Evolutionary conservation across 2,797 vertebrate genomes (phyloP), one percentile per base, ranked within the genome.

Genomic region (Anas georgica): DNA sequence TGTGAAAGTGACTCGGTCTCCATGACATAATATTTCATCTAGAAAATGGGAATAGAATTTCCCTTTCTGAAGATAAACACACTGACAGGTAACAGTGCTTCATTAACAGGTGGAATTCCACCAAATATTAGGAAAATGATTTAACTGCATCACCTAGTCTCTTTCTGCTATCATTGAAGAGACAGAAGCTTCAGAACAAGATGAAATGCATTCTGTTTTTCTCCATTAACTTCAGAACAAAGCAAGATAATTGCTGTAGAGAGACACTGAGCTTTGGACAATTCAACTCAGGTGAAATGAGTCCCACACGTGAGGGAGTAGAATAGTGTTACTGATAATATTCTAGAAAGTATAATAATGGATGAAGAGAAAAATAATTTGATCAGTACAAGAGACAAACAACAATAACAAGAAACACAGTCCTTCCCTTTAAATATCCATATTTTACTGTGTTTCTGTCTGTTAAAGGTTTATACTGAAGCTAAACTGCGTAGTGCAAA

Each of bases 341-440:
- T 45, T 79, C 9, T 9, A 29, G 10, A 15, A 85, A 83, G 12
- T n/a, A 16, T 12, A 33, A 78, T 37, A 8, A 56, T 14, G 25
- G 43, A 46, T 0, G 0, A 62, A 73, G 46, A 72, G 20, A 60
- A 83, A 90, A 95, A 73, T 7, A 1, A 6, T 66, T 81, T 81
- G 48, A 64, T 39, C 1, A 0, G 9, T 31, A 55, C 1, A 7
- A 69, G 23, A 21, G 12, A 29, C n/a, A 8, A 17, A 55, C 31
- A 76, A 43, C 6, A 68, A 29, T 29, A 63, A 82, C 79, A 86
- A 23, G 7, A 29, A 79, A 74, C 7, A 55, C 37, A n/a, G 79
- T 28, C 1, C 66, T 8, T 79, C 12, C 7, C 8, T 6, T 45
- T 54, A 37, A 22, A 20, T 45, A 72, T 50, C 64, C 7, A 3